Evolutionary conservation across 2,888 invertebrate species (phyloP), one percentile per base, ranked within the genome.

Genomic region (Plagodis dolabraria): DNA sequence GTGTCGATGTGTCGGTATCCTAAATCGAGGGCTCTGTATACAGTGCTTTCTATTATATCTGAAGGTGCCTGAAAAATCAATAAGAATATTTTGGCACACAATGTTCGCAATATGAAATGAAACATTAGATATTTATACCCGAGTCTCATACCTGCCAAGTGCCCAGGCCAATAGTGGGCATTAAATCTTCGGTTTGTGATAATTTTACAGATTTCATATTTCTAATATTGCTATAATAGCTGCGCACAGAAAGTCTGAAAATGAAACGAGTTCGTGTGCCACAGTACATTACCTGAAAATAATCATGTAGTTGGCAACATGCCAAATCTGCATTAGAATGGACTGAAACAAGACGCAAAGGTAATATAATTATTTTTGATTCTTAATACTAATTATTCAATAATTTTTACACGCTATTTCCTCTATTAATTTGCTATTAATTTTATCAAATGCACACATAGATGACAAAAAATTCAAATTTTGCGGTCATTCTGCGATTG

Each of bases 1-100:
- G 97, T 97, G 79, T 97, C 97, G 68, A 96, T 95, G 69, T 96
- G 96, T 67, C 95, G 93, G 75, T 97, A 97, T 35, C 97, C 96
- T 65, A 89, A 84, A 49, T 95, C 93, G 62, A 97, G 83, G 34
- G 96, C 96, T 55, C 89, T 89, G 53, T 93, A 89, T 0, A 97
- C 94, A 7, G 94, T 94, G 9, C 85, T 80, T 80, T 95, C 94
- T 40, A 96, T 93, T 68, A 95, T 95, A 65, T 95, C 93, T 6
- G 94, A 83, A 65, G 94, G 93, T 36, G 95, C 94, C 95, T 95
- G 70, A 56, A 67, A 63, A 64, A 58, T 48, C 38, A 50, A 57
- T 40, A 67, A 44, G 45, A 56, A 56, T 57, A 52, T 36, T 33
- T 34, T 11, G 33, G 22, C 40, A 33, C 10, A 7, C 4, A 22